These are phyloP conservation scores for Parotocinclus haroldoi DNA, from an alignment of 2,797 vertebrate species.

Conservation along the genomic window DNA sequence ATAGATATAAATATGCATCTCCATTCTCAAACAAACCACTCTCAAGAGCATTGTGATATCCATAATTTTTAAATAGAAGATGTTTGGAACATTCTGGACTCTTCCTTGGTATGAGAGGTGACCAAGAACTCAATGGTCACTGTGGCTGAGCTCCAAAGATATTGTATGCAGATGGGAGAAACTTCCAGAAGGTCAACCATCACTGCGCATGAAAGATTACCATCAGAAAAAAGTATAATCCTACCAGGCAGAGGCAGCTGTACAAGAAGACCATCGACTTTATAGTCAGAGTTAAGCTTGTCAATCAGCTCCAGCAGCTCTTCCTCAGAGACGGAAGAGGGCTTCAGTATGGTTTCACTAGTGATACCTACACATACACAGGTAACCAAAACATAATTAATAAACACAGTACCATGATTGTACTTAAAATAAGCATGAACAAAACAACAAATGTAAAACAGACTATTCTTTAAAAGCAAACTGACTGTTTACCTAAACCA, in stretches of 20 bases:
- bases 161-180: no score
- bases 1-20: no score
- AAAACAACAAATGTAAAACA: background rate
- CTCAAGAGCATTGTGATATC: no score
- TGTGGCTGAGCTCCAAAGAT: no score
- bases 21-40: no score
- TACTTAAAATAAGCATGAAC: background rate
- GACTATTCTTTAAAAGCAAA: background rate
- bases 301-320: constrained; percentile 85
- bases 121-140: no score
- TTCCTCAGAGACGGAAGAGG: constrained; percentile 81
- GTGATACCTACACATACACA: constrained; percentile 77
- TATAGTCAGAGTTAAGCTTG: constrained; percentile 83
- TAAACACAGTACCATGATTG: background rate
- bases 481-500: no score
- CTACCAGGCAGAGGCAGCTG: constrained; percentile 92
- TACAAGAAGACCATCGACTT: constrained; percentile 88
- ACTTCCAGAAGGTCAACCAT: no score
- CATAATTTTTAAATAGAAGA: no score
- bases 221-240: background rate
- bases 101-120: no score
- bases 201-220: no score
- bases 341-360: constrained; percentile 90
- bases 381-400: background rate
- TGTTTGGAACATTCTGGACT: no score